Evolutionary conservation across 1,140 invertebrate species (phyloP).

Genomic region (Dufourea novaeangliae): DNA sequence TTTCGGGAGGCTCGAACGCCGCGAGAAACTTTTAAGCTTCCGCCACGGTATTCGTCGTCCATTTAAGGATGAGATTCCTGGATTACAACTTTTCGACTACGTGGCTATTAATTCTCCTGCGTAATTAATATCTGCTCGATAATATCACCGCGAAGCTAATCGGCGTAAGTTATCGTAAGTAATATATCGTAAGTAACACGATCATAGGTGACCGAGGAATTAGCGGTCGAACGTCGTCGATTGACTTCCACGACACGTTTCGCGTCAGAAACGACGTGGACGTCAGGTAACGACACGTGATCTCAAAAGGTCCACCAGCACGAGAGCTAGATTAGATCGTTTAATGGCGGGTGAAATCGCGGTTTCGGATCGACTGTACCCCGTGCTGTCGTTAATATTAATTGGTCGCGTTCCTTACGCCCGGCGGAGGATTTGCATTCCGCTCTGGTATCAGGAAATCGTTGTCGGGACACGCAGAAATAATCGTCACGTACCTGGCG

Average conservation of each 20-base stretch:
- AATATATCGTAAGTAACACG: no score
- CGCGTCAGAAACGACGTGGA: slow-evolving; percentile 26
- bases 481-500: slow-evolving; percentile 64
- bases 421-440: slow-evolving; percentile 60
- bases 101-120: slow-evolving; percentile 48
- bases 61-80: slow-evolving; percentile 41
- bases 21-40: slow-evolving; percentile 54
- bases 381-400: slow-evolving; percentile 62
- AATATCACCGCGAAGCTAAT: slow-evolving; percentile 42
- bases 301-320: slow-evolving; percentile 43
- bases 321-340: slow-evolving; percentile 58
- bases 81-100: slow-evolving; percentile 53
- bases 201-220: slow-evolving; percentile 17
- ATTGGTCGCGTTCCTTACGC: slow-evolving; percentile 39
- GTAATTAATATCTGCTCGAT: slow-evolving; percentile 54
- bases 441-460: slow-evolving; percentile 56
- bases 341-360: slow-evolving; percentile 51
- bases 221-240: slow-evolving; percentile 42
- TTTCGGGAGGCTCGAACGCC: slow-evolving; percentile 19
- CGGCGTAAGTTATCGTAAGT: no score
- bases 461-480: slow-evolving; percentile 58
- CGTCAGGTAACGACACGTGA: slow-evolving; percentile 34
- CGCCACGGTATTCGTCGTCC: slow-evolving; percentile 8
- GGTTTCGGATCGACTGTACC: slow-evolving; percentile 26
- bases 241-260: slow-evolving; percentile 53